These are phyloP conservation scores for Neodiprion lecontei DNA, from an alignment of 1,140 invertebrate species.

Conservation along the genomic window DNA sequence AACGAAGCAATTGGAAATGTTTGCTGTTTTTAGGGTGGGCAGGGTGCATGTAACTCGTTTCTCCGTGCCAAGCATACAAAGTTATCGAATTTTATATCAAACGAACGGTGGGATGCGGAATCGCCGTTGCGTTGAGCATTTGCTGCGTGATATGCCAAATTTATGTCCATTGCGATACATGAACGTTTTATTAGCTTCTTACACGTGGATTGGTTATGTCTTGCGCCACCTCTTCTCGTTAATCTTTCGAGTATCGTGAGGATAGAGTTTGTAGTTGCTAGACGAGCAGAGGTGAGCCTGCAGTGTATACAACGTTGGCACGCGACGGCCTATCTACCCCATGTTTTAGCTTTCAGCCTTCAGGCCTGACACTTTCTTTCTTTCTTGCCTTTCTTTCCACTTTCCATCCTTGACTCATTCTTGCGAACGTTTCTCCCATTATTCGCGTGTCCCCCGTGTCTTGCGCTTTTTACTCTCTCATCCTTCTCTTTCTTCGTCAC, in stretches of 20 bases:
- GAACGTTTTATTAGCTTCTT: slow-evolving; percentile 48
- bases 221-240: slow-evolving; percentile 49
- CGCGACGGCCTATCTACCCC: slow-evolving; percentile 47
- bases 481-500: slow-evolving; percentile 28
- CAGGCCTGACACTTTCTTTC: slow-evolving; percentile 19
- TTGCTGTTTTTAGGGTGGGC: too few relatives aligned
- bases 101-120: not conserved
- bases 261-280: slow-evolving; percentile 33
- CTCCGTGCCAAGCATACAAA: not conserved
- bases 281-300: slow-evolving; percentile 47
- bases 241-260: slow-evolving; percentile 51
- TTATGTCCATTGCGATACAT: slow-evolving; percentile 24
- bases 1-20: too few relatives aligned
- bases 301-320: slow-evolving; percentile 41
- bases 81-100: not conserved
- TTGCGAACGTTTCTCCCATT: not conserved
- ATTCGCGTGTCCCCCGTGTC: slow-evolving; percentile 35
- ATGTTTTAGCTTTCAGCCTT: slow-evolving; percentile 39
- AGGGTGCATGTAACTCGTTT: not conserved
- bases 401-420: not conserved
- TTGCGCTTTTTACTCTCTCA: slow-evolving; percentile 38
- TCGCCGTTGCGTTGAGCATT: not conserved
- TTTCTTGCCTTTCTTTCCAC: slow-evolving; percentile 26
- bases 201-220: slow-evolving; percentile 47
- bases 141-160: not conserved